Conservation (phyloP, 1,140 invertebrate genomes). For the Calycopis cecrops region DNA sequence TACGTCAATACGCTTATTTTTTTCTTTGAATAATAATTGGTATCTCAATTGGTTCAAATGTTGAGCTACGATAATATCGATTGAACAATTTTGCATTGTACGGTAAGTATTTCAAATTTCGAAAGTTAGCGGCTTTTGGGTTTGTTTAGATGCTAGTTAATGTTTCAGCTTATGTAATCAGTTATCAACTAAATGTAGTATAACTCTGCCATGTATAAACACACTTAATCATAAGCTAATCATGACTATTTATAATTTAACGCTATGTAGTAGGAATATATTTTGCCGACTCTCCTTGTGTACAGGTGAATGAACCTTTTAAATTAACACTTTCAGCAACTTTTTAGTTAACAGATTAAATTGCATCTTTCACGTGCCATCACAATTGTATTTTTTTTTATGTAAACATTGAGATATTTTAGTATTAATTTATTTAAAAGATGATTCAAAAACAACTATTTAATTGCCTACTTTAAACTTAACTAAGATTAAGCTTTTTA, state of each 20-base stretch:
- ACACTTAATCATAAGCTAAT: background rate
- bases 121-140: constrained; percentile 9
- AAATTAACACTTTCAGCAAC: background rate
- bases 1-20: background rate
- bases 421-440: no score
- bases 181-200: background rate
- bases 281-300: background rate
- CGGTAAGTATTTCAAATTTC: constrained; percentile 6
- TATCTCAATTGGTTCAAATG: background rate
- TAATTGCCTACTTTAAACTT: no score
- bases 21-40: no score
- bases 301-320: background rate
- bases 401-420: no score
- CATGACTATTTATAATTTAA: background rate
- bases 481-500: no score
- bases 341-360: no score
- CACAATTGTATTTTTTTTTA: no score
- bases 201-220: background rate
- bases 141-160: constrained; percentile 3
- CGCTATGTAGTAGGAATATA: background rate
- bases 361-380: no score
- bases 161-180: constrained; percentile 1
- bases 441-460: no score
- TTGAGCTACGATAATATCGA: background rate
- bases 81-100: background rate